A percentile compares a stretch with the other conserved stretches of the same genome.
phyloP scores from a whole-genome alignment of 2,797 vertebrate species.

The Enteromius afrohamiltoni region DNA sequence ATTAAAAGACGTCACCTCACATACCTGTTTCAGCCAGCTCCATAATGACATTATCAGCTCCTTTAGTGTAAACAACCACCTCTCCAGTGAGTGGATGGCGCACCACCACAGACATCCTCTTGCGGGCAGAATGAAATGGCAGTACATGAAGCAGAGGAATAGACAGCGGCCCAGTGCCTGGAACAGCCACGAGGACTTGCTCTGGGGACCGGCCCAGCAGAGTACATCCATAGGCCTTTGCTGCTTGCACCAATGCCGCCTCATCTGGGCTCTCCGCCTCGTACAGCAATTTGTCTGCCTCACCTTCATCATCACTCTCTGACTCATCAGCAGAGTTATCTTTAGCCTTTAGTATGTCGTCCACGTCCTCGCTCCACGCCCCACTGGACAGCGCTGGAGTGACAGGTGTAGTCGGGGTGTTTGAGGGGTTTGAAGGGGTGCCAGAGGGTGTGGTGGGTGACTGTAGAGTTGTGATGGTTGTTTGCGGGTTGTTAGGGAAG shows the following conservation, averaged over 20 bases:
- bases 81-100: slow-evolving; percentile 87
- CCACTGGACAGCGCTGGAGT: neutral
- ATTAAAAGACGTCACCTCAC: neutral
- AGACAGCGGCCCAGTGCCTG: slow-evolving; percentile 79
- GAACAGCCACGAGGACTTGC: slow-evolving; percentile 83
- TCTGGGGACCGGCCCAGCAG: slow-evolving; percentile 84
- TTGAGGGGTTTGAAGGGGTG: slow-evolving; percentile 29
- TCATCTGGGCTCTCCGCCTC: slow-evolving; percentile 96
- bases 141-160: slow-evolving; percentile 89
- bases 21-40: slow-evolving; percentile 74
- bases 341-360: neutral
- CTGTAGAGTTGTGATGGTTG: neutral
- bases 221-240: slow-evolving; percentile 86
- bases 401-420: neutral
- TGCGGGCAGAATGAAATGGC: slow-evolving; percentile 90
- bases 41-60: slow-evolving; percentile 93
- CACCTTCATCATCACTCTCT: slow-evolving; percentile 30
- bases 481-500: slow-evolving; percentile 46
- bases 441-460: slow-evolving; percentile 29
- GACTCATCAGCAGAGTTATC: slow-evolving; percentile 18
- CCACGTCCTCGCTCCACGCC: neutral
- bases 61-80: slow-evolving; percentile 93
- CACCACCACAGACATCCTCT: slow-evolving; percentile 95
- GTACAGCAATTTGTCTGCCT: slow-evolving; percentile 75
- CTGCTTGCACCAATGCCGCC: slow-evolving; percentile 91